These are phyloP conservation scores for Diloba caeruleocephala DNA, from an alignment of 2,888 invertebrate species.

Conservation along the genomic window DNA sequence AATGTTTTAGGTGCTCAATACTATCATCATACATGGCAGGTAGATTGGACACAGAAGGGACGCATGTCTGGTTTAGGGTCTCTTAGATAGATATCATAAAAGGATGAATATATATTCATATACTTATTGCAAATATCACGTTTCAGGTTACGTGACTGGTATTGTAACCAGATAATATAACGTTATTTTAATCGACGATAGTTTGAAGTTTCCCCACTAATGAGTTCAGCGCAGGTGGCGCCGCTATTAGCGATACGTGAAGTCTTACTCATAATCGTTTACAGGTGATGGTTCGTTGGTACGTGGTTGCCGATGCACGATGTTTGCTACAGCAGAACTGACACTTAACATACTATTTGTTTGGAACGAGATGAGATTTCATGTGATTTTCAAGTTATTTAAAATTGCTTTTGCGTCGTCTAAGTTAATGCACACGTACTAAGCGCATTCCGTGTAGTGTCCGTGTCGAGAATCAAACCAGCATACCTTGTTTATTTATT, in stretches of 20 bases:
- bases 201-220: conserved; percentile 68
- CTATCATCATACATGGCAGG: no score
- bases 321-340: conserved; percentile 1
- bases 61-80: no score
- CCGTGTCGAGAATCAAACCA: no score
- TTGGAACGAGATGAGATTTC: conserved; percentile 5
- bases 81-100: no score
- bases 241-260: conserved; percentile 61
- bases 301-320: conserved; percentile 7
- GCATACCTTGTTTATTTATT: no score
- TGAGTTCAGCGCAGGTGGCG: conserved; percentile 67
- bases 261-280: conserved; percentile 49
- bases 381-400: not conserved
- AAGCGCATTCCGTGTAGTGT: no score
- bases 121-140: conserved; percentile 10
- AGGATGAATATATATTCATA: not conserved
- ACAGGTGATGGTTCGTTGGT: conserved; percentile 20
- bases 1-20: no score
- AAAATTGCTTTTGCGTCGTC: no score
- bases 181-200: conserved; percentile 68
- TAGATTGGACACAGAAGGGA: no score
- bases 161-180: conserved; percentile 62
- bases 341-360: conserved; percentile 12
- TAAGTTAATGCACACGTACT: no score
- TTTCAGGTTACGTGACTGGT: conserved; percentile 53